These are phyloP conservation scores for Atethmia centrago DNA, from an alignment of 2,888 invertebrate genomes.

Conservation along the genomic window DNA sequence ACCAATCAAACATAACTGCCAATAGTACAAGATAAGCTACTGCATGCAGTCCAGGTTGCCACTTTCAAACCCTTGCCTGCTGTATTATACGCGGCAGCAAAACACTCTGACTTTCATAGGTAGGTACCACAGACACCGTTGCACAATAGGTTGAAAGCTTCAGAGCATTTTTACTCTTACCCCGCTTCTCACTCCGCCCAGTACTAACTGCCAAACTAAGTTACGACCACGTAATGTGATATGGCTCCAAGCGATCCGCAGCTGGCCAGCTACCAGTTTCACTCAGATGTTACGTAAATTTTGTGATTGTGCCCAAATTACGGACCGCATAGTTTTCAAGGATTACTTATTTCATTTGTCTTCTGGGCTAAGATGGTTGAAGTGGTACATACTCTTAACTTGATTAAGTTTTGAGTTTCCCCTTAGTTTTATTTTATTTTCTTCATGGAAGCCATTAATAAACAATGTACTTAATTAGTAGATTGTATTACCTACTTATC, in stretches of 20 bases:
- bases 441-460: neutral
- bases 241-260: slow-evolving; percentile 38
- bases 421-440: neutral
- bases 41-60: too few species aligned
- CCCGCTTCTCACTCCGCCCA: neutral
- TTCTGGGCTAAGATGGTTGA: slow-evolving; percentile 5
- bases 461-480: neutral
- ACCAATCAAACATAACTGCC: too few species aligned
- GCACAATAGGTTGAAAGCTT: too few species aligned
- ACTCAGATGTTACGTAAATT: slow-evolving; percentile 50
- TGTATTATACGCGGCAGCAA: too few species aligned
- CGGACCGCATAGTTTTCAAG: slow-evolving; percentile 51
- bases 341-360: slow-evolving; percentile 27
- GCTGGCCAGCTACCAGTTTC: slow-evolving; percentile 45
- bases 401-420: slow-evolving; percentile 4
- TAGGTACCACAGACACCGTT: too few species aligned
- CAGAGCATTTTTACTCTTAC: too few species aligned
- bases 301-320: slow-evolving; percentile 42
- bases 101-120: too few species aligned
- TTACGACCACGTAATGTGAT: slow-evolving; percentile 43
- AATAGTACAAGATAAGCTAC: too few species aligned
- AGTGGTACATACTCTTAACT: slow-evolving; percentile 1
- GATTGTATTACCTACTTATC: neutral
- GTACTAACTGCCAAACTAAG: slow-evolving; percentile 25
- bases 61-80: too few species aligned